These are phyloP conservation scores for Gobius niger DNA, from an alignment of 2,113 vertebrate species.

Conservation along the genomic window DNA sequence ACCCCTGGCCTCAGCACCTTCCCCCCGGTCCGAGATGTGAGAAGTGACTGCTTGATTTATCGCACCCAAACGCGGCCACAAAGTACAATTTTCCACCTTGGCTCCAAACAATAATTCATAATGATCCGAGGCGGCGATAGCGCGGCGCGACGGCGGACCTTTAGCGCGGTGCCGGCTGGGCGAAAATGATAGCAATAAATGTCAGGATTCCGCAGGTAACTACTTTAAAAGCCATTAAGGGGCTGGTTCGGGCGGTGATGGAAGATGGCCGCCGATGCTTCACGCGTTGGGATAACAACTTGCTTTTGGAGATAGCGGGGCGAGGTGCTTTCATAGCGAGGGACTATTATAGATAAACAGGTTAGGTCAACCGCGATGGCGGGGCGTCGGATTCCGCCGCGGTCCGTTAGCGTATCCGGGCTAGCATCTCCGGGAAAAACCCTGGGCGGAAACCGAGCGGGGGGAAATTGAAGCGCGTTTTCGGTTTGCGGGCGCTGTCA, in stretches of 20 bases:
- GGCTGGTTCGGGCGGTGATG: conserved; percentile 58
- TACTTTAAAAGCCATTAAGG: conserved; percentile 98
- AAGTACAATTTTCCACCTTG: conserved; percentile 99
- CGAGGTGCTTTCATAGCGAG: conserved; percentile 83
- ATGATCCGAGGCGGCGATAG: conserved; percentile 94
- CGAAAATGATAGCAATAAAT: conserved; percentile 97
- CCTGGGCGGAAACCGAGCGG: conserved; percentile 10
- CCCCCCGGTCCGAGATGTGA: conserved; percentile 85
- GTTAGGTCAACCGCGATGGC: conserved; percentile 51
- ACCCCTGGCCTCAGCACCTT: conserved; percentile 90
- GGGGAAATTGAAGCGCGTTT: conserved; percentile 40
- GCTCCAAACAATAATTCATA: conserved; percentile 99
- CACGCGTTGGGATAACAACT: conserved; percentile 85
- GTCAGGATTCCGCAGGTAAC: conserved; percentile 95
- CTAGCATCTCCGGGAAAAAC: background rate
- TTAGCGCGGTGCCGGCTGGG: conserved; percentile 80
- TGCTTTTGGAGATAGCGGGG: conserved; percentile 56
- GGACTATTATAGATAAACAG: conserved; percentile 84
- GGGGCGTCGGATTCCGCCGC: background rate
- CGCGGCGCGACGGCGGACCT: conserved; percentile 81
- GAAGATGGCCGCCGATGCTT: conserved; percentile 64
- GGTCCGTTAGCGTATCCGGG: background rate
- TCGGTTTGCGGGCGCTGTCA: conserved; percentile 56
- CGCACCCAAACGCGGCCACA: conserved; percentile 90
- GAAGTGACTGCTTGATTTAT: conserved; percentile 98